Conservation (phyloP, 2,113 vertebrate species). For the Oryzias curvinotus region DNA sequence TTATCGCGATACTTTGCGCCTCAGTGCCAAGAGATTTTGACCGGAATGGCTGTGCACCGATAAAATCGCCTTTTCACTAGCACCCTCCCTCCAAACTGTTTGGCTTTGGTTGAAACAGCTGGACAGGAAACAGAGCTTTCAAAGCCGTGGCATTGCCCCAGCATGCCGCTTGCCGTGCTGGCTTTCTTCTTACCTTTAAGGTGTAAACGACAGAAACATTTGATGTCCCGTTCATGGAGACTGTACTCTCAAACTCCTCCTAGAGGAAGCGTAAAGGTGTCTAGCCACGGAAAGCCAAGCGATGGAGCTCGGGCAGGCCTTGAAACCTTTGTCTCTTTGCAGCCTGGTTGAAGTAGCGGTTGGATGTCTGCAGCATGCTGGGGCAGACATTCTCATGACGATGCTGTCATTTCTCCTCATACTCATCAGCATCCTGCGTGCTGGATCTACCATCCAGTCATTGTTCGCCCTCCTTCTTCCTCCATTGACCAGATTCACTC, state of each 20-base stretch:
- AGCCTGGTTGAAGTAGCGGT: conserved; percentile 62
- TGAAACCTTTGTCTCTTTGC: conserved; percentile 78
- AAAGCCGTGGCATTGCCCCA: conserved; percentile 51
- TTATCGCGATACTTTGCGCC: conserved; percentile 77
- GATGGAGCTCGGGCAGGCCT: conserved; percentile 38
- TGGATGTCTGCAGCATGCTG: conserved; percentile 75
- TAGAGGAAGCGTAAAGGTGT: background rate
- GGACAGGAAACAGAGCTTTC: conserved; percentile 79
- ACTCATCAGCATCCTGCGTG: conserved; percentile 64
- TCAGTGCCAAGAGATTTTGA: conserved; percentile 65
- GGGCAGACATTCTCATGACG: conserved; percentile 59
- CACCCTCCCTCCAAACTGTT: conserved; percentile 73
- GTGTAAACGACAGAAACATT: background rate
- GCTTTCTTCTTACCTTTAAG: conserved; percentile 16
- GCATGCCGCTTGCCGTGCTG: conserved; percentile 22
- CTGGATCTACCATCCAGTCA: conserved; percentile 35
- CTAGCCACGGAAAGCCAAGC: conserved; percentile 18
- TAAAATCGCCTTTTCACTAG: conserved; percentile 77
- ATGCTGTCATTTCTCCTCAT: conserved; percentile 73
- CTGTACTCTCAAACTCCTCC: background rate
- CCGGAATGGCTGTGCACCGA: conserved; percentile 82
- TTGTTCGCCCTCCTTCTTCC: conserved; percentile 11
- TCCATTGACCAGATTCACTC: conserved; percentile 51
- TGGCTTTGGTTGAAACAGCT: conserved; percentile 78
- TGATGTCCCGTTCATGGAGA: background rate